phyloP scores from a whole-genome alignment of 2,888 invertebrate species.

The Helleia helle region DNA sequence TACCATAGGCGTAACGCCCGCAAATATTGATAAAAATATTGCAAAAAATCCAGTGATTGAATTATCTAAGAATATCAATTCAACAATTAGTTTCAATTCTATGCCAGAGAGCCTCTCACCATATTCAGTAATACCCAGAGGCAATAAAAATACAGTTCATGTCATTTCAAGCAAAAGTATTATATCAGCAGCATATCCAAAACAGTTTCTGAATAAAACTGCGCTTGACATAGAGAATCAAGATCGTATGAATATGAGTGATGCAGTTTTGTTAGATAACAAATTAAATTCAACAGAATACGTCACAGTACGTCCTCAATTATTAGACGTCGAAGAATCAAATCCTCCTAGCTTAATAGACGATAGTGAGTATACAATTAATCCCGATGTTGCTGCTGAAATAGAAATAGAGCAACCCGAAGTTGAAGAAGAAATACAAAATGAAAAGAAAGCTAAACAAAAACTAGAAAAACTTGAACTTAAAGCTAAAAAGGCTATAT shows the following conservation, averaged over 20 bases:
- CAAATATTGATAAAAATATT: not conserved
- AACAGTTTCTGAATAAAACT: slow-evolving; percentile 62
- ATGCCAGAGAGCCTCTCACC: slow-evolving; percentile 24
- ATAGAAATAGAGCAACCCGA: slow-evolving; percentile 57
- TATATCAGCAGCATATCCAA: slow-evolving; percentile 19
- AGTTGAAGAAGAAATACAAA: slow-evolving; percentile 41
- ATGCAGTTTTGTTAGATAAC: slow-evolving; percentile 44
- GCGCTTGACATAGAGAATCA: slow-evolving; percentile 46
- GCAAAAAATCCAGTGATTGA: not conserved
- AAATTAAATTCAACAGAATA: slow-evolving; percentile 42
- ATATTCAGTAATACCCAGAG: slow-evolving; percentile 43
- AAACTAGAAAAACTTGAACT: slow-evolving; percentile 53
- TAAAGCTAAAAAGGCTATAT: slow-evolving; percentile 62
- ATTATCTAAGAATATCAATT: not conserved
- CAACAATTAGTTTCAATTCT: not conserved
- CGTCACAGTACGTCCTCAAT: slow-evolving; percentile 30
- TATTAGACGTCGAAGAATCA: slow-evolving; percentile 40
- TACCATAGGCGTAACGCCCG: too few species aligned
- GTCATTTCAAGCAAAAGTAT: slow-evolving; percentile 31
- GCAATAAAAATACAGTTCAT: slow-evolving; percentile 35
- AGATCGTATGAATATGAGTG: slow-evolving; percentile 34
- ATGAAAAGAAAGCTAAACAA: slow-evolving; percentile 47
- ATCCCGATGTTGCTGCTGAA: slow-evolving; percentile 50
- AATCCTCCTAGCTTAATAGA: slow-evolving; percentile 43
- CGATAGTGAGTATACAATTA: slow-evolving; percentile 41